These are phyloP conservation scores for Arctia plantaginis DNA, from an alignment of 2,888 invertebrate genomes.

Conservation along the genomic window DNA sequence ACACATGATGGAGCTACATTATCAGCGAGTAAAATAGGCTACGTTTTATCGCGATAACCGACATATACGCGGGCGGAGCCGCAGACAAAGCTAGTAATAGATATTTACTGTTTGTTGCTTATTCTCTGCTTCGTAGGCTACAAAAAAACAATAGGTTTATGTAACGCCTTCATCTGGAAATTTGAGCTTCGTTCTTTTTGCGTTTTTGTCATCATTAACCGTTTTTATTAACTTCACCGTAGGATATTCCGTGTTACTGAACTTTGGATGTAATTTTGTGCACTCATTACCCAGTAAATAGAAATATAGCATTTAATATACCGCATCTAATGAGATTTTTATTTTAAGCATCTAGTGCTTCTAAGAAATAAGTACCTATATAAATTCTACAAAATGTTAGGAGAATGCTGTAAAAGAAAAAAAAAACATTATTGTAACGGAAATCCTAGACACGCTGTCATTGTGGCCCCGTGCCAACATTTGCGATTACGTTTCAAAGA, in stretches of 20 bases:
- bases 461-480: not conserved
- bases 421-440: not conserved
- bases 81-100: not conserved
- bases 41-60: too few species aligned
- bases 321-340: constrained; percentile 3
- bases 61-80: too few species aligned
- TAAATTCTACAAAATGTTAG: not conserved
- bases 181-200: not conserved
- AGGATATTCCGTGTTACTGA: not conserved
- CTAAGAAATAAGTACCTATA: not conserved
- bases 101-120: not conserved
- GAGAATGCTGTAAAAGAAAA: not conserved
- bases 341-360: not conserved
- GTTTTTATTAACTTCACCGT: not conserved
- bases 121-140: not conserved
- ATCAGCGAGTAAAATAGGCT: too few species aligned
- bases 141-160: not conserved
- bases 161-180: not conserved
- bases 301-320: not conserved
- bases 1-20: too few species aligned
- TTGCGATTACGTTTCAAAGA: too few species aligned
- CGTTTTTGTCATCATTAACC: not conserved
- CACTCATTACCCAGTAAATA: constrained; percentile 3
- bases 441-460: not conserved
- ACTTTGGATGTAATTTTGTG: not conserved